Conservation (phyloP, 2,113 vertebrate species). For the Pachycephala philippinensis region DNA sequence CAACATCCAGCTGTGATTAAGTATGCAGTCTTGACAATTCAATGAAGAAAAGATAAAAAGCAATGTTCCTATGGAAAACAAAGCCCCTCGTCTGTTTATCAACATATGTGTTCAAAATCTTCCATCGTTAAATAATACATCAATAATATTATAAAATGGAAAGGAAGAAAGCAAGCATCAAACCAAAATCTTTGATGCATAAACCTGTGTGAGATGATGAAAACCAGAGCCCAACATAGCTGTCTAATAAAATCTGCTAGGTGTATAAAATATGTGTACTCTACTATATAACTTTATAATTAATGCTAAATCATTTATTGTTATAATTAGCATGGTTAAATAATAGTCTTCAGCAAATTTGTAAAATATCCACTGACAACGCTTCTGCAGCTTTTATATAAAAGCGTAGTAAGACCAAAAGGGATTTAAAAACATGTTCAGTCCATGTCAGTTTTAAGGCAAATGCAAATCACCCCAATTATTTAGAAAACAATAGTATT, state of each 20-base stretch:
- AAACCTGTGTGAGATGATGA: neutral
- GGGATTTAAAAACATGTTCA: neutral
- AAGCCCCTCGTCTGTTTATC: slow-evolving; percentile 40
- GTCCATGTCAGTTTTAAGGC: neutral
- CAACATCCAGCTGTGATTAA: slow-evolving; percentile 25
- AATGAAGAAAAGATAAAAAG: slow-evolving; percentile 49
- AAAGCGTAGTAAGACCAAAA: neutral
- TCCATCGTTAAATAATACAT: slow-evolving; percentile 64
- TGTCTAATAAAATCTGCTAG: slow-evolving; percentile 34
- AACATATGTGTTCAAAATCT: slow-evolving; percentile 40
- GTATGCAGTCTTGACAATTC: neutral
- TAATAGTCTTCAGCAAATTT: neutral
- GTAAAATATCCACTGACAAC: neutral
- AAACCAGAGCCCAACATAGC: slow-evolving; percentile 7
- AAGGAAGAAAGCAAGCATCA: neutral
- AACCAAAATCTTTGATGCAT: slow-evolving; percentile 36
- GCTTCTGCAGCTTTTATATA: neutral
- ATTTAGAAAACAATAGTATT: neutral
- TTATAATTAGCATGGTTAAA: neutral
- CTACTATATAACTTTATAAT: neutral
- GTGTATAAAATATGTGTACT: neutral
- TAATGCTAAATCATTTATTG: neutral
- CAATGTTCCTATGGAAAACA: slow-evolving; percentile 22
- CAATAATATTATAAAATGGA: slow-evolving; percentile 36
- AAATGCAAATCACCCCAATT: neutral